Conservation (phyloP, 2,113 vertebrate genomes). For the Psittacus erithacus region DNA sequence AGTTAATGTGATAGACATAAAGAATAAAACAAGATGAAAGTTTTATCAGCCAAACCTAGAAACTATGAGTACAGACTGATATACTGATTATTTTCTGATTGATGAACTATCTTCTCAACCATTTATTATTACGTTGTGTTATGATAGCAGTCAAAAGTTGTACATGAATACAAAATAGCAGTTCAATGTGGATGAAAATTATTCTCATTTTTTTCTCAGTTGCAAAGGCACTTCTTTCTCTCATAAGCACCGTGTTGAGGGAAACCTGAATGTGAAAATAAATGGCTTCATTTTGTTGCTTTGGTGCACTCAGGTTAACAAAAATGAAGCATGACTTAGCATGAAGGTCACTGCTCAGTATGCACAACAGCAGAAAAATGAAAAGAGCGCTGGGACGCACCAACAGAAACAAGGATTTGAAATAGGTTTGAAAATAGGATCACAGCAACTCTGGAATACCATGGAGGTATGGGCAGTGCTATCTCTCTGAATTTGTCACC, state of each 20-base stretch:
- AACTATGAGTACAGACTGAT: not conserved
- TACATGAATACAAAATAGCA: not conserved
- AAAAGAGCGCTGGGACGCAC: not conserved
- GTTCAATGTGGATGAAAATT: not conserved
- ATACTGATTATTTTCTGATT: not conserved
- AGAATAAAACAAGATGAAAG: not conserved
- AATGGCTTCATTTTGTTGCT: conserved; percentile 21
- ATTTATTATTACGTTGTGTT: not conserved
- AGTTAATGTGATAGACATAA: not conserved
- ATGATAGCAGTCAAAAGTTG: not conserved
- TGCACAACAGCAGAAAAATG: not conserved
- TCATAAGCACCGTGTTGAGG: not conserved
- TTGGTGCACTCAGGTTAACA: not conserved
- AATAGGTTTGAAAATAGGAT: not conserved
- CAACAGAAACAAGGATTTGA: not conserved
- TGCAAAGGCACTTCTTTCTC: not conserved
- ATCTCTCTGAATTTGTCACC: not conserved
- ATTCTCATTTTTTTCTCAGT: not conserved
- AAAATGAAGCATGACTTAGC: not conserved
- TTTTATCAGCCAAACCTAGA: not conserved
- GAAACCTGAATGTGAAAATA: conserved; percentile 7
- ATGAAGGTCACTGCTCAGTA: conserved; percentile 19
- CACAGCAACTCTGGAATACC: not conserved
- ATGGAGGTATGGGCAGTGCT: not conserved
- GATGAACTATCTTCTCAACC: not conserved